Base-by-base conservation (phyloP, 2,113 vertebrate genomes). In the Microcebus tavaratra region DNA sequence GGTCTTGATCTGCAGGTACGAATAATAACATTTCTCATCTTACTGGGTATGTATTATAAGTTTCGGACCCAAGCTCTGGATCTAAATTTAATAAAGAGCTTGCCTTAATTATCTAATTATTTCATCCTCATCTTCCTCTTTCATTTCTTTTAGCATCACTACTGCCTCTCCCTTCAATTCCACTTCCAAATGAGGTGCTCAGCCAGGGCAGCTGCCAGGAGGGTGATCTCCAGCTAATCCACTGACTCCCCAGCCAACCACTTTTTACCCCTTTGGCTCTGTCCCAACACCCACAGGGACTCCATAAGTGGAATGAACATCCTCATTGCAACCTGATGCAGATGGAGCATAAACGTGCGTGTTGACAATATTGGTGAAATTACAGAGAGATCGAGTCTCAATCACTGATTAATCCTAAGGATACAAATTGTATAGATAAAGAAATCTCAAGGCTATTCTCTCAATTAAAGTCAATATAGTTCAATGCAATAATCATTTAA, bases 401-500 rank as follows among this genome's bases (percentile, higher is more conserved):
- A 63, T 72, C 79, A 91, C 50, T 76, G 73, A 85, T 17, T 65
- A 45, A 70, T 91, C 34, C 70, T 61, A 75, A 31, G 34, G 75
- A 55, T 75, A 70, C 86, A 65, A 81, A 88, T 81, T 67, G 36
- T 12, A 82, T 67, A 88, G 13, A 83, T 53, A 61, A 93, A 73
- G 15, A 83, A 93, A 88, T 73, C 42, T 75, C 63, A 90, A 90
- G 39, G 57, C 59, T 55, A 73, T 17, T 67, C 45, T 86, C 72
- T 94, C 76, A 90, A 76, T 79, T 53, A 34, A 67, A 95, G n/a
- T 92, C 80, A 94, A 68, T 48, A 85, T n/a, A 72, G 21, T 78
- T 94, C 79, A 79, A 88, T 55, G 88, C 63, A 84, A 61, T 90
- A 83, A 86, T 36, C 42, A 91, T 88, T 91, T 85, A 82, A 88